Evolutionary conservation across 2,888 invertebrate genomes (phyloP), one percentile per base, ranked within the genome.

Genomic region (Dryocosmus kuriphilus): DNA sequence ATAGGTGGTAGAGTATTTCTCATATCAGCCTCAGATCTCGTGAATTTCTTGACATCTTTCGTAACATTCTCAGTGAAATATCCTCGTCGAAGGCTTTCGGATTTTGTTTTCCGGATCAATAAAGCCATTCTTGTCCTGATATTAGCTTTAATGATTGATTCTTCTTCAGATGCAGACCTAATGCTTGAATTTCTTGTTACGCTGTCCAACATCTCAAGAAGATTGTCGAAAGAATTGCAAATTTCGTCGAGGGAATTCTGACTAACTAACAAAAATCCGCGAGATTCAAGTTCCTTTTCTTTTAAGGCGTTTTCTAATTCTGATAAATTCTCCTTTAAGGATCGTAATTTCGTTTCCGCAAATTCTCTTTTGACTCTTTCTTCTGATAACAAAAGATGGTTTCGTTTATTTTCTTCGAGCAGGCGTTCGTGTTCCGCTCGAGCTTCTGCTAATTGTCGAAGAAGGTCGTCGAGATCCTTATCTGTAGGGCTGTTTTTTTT

Each of bases 51-150:
- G 1, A 81, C 60, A 4, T 83, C 74, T 22, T 65, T 81, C 71
- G 57, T 65, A 30, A 75, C 67, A 51, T 84, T 79, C 61, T 78
- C 79, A 76, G 74, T 71, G 32, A 63, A 38, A 67, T 79, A 83
- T 2, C 86, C 86, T 0, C 86, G 80, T 30, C 85, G 82, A 4
- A 89, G 80, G 60, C 87, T 90, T 75, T 90, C 91, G 0, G 91
- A 91, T 75, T 90, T 90, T 5, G 90, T 90, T 74, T 91, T 87
- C 0, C 90, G 84, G n/a, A 91, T 87, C 4, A 90, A 81, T 14
- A 85, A 85, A 0, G 85, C 85, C 11, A 91, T 81, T 14, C 83
- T 83, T 27, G 84, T 81, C 60, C 84, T 86, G 60, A 90, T 87
- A 8, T 88, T 86, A 9, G 75, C 79, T 55, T 22, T 74, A 38